phyloP scores from a whole-genome alignment of 2,113 vertebrate genomes.

The Mandrillus leucophaeus region DNA sequence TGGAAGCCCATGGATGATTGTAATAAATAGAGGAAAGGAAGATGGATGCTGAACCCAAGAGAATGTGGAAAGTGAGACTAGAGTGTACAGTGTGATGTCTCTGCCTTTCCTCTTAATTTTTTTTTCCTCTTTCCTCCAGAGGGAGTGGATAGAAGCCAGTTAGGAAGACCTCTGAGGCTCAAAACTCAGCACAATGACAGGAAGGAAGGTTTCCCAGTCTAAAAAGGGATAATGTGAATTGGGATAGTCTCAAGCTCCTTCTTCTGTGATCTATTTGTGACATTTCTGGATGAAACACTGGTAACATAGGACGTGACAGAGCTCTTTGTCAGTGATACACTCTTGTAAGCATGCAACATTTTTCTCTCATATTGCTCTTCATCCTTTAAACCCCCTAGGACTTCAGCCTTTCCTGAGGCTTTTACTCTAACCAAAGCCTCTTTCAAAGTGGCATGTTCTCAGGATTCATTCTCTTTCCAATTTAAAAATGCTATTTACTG shows the following conservation, averaged over 20 bases:
- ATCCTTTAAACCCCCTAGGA: background rate
- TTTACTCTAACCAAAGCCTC: conserved; percentile 12
- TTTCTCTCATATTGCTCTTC: background rate
- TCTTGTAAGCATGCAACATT: background rate
- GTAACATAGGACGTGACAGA: background rate
- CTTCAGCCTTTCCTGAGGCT: background rate
- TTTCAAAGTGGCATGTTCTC: background rate
- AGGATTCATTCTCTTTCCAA: background rate
- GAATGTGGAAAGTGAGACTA: background rate
- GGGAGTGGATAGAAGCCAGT: background rate
- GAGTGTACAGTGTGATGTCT: background rate
- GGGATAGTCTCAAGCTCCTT: background rate
- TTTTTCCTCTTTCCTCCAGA: background rate
- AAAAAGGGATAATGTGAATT: background rate
- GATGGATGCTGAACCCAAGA: background rate
- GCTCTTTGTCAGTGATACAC: background rate
- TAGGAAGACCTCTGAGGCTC: background rate
- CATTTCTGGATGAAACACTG: background rate
- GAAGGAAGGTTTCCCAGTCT: background rate
- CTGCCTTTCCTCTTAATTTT: background rate
- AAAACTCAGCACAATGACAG: background rate
- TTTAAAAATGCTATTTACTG: background rate
- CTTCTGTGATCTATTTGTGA: background rate
- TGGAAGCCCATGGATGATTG: background rate
- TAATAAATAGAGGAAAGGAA: background rate